Evolutionary conservation across 2,113 vertebrate species (phyloP).

Genomic region (Formicarius rufipectus): DNA sequence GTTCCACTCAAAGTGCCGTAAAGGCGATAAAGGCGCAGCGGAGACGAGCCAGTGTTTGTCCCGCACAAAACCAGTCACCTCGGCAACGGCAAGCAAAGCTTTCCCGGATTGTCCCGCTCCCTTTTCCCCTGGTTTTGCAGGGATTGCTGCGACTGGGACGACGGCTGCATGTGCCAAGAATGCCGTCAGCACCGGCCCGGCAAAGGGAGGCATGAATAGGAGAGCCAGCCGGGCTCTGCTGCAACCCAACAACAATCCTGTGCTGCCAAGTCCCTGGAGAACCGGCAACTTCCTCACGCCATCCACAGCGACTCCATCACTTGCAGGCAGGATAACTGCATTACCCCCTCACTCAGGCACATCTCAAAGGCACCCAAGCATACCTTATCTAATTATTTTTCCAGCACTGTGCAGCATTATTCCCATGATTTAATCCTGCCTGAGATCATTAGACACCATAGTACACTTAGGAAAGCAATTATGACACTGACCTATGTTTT

Average conservation of each 20-base stretch:
- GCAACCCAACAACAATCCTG: neutral
- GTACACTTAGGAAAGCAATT: neutral
- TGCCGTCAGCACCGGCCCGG: neutral
- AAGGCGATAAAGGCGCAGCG: neutral
- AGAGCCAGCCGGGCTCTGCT: neutral
- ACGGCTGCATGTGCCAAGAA: conserved; percentile 14
- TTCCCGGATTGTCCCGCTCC: neutral
- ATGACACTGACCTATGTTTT: neutral
- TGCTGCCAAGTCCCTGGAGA: neutral
- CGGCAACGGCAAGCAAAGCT: conserved; percentile 20
- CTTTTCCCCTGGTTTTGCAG: neutral
- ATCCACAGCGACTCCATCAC: neutral
- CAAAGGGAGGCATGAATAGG: neutral
- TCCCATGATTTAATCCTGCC: conserved; percentile 31
- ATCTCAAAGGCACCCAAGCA: conserved; percentile 1
- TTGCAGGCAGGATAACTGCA: neutral
- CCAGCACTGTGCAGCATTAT: neutral
- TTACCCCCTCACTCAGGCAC: neutral
- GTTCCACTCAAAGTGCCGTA: neutral
- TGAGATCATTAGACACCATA: neutral
- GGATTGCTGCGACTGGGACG: neutral
- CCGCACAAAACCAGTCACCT: neutral
- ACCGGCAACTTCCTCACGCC: neutral
- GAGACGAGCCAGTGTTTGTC: neutral
- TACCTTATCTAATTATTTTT: conserved; percentile 7